Base-by-base conservation (phyloP, 2,113 vertebrate species). In the Semnornis frantzii region DNA sequence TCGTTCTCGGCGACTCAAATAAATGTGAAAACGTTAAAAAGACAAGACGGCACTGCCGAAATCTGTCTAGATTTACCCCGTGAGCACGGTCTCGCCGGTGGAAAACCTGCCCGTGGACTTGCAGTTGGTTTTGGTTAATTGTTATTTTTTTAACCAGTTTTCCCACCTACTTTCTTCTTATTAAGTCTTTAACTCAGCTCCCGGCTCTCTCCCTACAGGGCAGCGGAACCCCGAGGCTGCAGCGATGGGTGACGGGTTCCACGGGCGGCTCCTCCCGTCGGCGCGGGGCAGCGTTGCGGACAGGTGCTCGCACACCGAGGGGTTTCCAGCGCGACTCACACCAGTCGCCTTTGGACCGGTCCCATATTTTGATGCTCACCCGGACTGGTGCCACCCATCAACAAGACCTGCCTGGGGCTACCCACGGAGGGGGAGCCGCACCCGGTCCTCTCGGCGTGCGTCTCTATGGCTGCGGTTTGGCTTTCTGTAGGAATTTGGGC, bases 11-110 rank as follows among this genome's bases (percentile, higher is more conserved):
- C 3, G 2, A 50, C n/a, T 84, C 54, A 16, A 87, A 89, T 65
- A 75, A 82, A 91, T 11, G 28, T 18, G 63, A 69, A 93, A 87
- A 89, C 6, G 1, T 4, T 21, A 66, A 30, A 83, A 93, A 57
- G 92, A 78, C 37, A 93, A 82, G 33, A 62, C 57, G 54, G n/a
- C 23, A 8, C n/a, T 80, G 73, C 42, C 34, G 63, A 75, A 94
- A 87, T 13, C 25, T 15, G 2, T 5, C 20, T 74, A 10, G 65
- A 60, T 82, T 85, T 21, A 27, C 19, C 11, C 58, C 5, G 4
- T 3, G 87, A 50, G 14, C 24, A 2, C 7, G 1, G 52, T 58
- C 73, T 10, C 23, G 8, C 48, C 4, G 9, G 44, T 23, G 48
- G 9, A 75, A 90, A 88, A 68, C 42, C 82, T 27, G 52, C 34